Conservation (phyloP, 2,888 invertebrate genomes). For the Scaeva pyrastri region DNA sequence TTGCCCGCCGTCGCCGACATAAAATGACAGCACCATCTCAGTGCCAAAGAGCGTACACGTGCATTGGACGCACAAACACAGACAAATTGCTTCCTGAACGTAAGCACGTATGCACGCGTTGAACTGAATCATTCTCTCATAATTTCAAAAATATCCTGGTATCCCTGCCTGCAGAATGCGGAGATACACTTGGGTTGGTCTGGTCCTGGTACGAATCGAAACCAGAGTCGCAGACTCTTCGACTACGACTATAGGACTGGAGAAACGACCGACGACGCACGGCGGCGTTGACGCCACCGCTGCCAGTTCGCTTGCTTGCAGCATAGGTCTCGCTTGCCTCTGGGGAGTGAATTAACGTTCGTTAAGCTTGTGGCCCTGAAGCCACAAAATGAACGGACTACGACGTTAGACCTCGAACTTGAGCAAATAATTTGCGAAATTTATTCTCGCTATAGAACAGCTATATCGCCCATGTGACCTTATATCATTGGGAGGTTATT, state of each 20-base stretch:
- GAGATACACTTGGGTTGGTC: conserved; percentile 9
- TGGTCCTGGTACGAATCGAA: neutral
- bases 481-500: conserved; percentile 34
- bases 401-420: conserved; percentile 75
- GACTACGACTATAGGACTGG: neutral
- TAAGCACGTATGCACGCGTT: conserved; percentile 51
- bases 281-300: conserved; percentile 45
- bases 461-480: conserved; percentile 54
- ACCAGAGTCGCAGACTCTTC: neutral
- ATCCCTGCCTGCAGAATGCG: conserved; percentile 51
- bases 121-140: conserved; percentile 72
- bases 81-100: conserved; percentile 48
- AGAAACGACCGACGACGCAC: conserved; percentile 42
- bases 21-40: conserved; percentile 69
- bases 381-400: conserved; percentile 72
- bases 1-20: conserved; percentile 69
- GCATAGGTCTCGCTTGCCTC: conserved; percentile 31
- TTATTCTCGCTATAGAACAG: conserved; percentile 51
- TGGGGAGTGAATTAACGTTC: conserved; percentile 75
- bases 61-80: conserved; percentile 16
- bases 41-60: conserved; percentile 20
- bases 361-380: conserved; percentile 75
- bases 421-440: conserved; percentile 74
- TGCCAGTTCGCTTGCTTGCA: conserved; percentile 61
- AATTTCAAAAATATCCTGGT: conserved; percentile 65